Evolutionary conservation across 2,797 vertebrate species (phyloP), one percentile per base, ranked within the genome.

Genomic region (Myotis myotis): DNA sequence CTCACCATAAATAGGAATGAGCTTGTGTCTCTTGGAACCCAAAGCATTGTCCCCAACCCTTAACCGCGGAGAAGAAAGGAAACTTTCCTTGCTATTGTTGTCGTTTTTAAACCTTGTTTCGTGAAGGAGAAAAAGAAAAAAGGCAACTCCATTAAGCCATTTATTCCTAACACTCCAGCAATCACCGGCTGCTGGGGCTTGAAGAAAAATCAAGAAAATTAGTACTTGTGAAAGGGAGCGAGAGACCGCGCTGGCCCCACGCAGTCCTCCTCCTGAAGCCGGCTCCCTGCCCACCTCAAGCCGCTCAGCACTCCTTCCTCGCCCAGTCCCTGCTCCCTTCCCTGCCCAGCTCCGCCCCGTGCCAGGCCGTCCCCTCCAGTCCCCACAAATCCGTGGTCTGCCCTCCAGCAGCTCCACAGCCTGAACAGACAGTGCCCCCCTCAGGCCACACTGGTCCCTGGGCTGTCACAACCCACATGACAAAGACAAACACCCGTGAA

Each of bases 121-220:
- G 41, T 71, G 64, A 83, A 93, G 0, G 6, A 72, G 44, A 81
- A 36, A 33, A 74, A 80, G 70, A 70, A 83, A 92, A 76, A 84
- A 36, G 10, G 49, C 78, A 78, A 76, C 57, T 28, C 78, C 23
- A 8, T 60, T 44, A 33, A 60, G 5, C 49, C 64, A 25, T 62
- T 92, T 89, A 70, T 78, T 86, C 71, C 93, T 93, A 86, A 85
- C 15, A 28, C 76, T 82, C 62, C 19, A 62, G 78, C 70, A 91
- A 62, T 62, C 60, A 55, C 44, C 2, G 49, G 75, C 81, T 62
- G 49, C 88, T 55, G 62, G 78, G 30, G 8, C 87, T 72, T 74
- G 62, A 86, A 88, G 91, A 94, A 96, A 95, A 95, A 93, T 87
- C 76, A 57, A 87, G 91, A 93, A 95, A 95, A 93, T 64, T 7